Conservation (phyloP, 2,113 vertebrate genomes). For the Cynocephalus volans region DNA sequence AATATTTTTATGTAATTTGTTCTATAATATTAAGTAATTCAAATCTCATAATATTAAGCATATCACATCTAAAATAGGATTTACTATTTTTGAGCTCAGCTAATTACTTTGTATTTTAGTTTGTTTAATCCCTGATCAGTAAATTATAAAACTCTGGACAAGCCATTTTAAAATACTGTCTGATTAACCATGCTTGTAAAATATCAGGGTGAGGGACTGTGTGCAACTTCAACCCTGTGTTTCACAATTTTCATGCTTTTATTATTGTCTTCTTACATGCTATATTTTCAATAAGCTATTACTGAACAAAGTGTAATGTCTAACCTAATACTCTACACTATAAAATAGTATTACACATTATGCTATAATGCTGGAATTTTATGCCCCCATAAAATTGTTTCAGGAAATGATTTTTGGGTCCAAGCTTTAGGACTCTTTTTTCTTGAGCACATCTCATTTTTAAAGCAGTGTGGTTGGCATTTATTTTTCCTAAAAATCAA, state of each 20-base stretch:
- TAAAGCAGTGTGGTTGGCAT: conserved; percentile 63
- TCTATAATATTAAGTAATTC: conserved; percentile 45
- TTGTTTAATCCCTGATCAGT: conserved; percentile 71
- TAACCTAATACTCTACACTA: conserved; percentile 74
- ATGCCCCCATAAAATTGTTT: conserved; percentile 77
- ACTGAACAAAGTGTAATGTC: conserved; percentile 74
- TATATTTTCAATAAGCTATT: conserved; percentile 77
- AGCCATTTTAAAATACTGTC: conserved; percentile 61
- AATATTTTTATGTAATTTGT: conserved; percentile 57
- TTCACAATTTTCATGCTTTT: conserved; percentile 75
- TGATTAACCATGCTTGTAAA: conserved; percentile 70
- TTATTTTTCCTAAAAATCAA: conserved; percentile 76
- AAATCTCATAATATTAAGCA: conserved; percentile 22
- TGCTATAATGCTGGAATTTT: conserved; percentile 75
- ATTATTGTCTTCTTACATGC: conserved; percentile 66
- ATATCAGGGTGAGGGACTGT: conserved; percentile 17
- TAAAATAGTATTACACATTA: conserved; percentile 77
- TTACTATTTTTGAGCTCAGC: conserved; percentile 48
- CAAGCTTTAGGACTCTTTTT: conserved; percentile 44
- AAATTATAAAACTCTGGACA: conserved; percentile 61
- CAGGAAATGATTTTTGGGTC: conserved; percentile 70
- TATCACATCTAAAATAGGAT: conserved; percentile 54
- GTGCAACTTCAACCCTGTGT: conserved; percentile 31
- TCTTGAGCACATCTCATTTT: conserved; percentile 68
- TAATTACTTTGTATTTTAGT: conserved; percentile 74